phyloP scores from a whole-genome alignment of 2,888 invertebrate genomes.

The Mythimna pallens region DNA sequence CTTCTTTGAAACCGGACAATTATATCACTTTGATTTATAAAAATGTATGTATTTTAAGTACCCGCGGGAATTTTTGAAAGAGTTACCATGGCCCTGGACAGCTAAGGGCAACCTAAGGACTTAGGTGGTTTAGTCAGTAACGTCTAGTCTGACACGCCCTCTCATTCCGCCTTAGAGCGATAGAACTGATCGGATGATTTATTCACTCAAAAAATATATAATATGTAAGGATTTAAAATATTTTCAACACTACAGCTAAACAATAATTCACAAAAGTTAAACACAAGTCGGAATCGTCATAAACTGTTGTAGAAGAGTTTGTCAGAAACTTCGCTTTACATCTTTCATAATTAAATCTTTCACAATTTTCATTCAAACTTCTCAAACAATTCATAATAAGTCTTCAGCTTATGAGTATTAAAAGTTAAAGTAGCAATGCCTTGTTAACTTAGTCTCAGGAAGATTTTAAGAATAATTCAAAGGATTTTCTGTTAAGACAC shows the following conservation, averaged over 20 bases:
- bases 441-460: not conserved
- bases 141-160: too few species aligned
- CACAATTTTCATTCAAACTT: constrained; percentile 13
- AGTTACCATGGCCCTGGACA: too few species aligned
- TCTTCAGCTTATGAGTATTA: constrained; percentile 1
- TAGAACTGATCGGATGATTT: too few species aligned
- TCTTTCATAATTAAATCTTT: constrained; percentile 2
- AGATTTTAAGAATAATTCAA: constrained; percentile 11
- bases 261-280: not conserved
- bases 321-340: not conserved
- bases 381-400: not conserved
- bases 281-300: not conserved
- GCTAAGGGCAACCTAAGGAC: too few species aligned
- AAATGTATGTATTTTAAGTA: too few species aligned
- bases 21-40: too few species aligned
- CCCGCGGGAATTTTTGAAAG: too few species aligned
- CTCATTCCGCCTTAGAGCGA: too few species aligned
- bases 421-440: constrained; percentile 10
- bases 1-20: too few species aligned
- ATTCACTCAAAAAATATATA: too few species aligned
- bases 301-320: not conserved
- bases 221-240: not conserved
- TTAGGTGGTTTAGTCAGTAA: too few species aligned
- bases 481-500: constrained; percentile 10
- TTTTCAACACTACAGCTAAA: not conserved